These are phyloP conservation scores for Plebejus melissa DNA, from an alignment of 2,888 invertebrate genomes.

Conservation along the genomic window DNA sequence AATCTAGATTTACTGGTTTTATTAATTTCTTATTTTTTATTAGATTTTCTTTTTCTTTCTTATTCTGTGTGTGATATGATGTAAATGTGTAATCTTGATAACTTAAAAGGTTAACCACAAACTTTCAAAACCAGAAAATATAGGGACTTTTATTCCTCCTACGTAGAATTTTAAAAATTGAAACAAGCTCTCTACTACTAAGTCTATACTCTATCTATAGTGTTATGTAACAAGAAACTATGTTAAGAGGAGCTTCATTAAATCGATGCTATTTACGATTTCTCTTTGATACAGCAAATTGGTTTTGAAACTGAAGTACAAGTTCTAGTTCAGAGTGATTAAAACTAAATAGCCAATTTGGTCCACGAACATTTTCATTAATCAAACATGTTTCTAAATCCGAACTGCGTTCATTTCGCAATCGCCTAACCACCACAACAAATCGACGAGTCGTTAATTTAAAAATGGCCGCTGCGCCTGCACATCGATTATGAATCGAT, in stretches of 20 bases:
- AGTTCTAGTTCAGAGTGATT: slow-evolving; percentile 25
- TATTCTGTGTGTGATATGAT: not conserved
- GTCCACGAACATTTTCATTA: slow-evolving; percentile 27
- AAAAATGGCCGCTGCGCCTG: slow-evolving; percentile 60
- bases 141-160: not conserved
- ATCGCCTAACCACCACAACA: slow-evolving; percentile 37
- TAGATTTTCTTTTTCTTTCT: not conserved
- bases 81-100: not conserved
- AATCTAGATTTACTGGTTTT: not conserved
- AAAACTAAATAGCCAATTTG: slow-evolving; percentile 29
- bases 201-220: no score
- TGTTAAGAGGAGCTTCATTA: not conserved
- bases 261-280: not conserved
- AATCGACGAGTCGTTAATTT: slow-evolving; percentile 58
- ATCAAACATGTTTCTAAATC: slow-evolving; percentile 30
- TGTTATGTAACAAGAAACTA: slow-evolving; percentile 7
- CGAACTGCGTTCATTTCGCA: slow-evolving; percentile 34
- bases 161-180: not conserved
- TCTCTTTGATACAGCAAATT: slow-evolving; percentile 18
- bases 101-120: no score
- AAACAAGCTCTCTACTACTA: not conserved
- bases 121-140: not conserved
- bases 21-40: not conserved
- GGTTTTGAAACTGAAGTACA: slow-evolving; percentile 4
- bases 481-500: no score